A percentile compares a stretch with the other conserved stretches of the same genome.
These are phyloP conservation scores for Notocelia uddmanniana DNA, from an alignment of 2,888 invertebrate species.

Conservation along the genomic window DNA sequence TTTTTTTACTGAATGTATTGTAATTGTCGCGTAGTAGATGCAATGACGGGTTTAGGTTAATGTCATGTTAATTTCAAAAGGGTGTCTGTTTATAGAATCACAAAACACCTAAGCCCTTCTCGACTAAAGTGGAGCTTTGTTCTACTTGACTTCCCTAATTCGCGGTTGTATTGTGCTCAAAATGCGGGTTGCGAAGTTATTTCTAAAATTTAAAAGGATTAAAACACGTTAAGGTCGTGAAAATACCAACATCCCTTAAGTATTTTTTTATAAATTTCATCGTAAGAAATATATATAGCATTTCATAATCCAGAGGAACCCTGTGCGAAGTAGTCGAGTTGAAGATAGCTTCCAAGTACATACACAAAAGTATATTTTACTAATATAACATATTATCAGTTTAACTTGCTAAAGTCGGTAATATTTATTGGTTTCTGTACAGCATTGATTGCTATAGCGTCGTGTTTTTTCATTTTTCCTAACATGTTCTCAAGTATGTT, in stretches of 20 bases:
- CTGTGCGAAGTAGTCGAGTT: too few species aligned
- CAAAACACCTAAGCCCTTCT: background rate
- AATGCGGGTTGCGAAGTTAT: background rate
- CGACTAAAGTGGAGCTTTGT: background rate
- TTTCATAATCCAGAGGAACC: too few species aligned
- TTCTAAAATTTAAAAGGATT: background rate
- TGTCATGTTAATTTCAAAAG: constrained; percentile 12
- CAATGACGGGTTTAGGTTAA: constrained; percentile 1
- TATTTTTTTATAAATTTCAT: background rate
- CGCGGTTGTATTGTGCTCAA: background rate
- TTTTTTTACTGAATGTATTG: constrained; percentile 54
- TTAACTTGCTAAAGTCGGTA: background rate
- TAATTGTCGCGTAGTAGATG: constrained; percentile 45
- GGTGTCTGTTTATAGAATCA: constrained; percentile 1
- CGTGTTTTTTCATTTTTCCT: background rate
- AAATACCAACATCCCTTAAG: background rate
- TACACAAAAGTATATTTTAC: background rate
- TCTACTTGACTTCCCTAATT: constrained; percentile 19
- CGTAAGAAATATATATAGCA: too few species aligned
- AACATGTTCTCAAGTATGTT: too few species aligned
- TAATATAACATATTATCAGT: too few species aligned
- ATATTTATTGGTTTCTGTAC: background rate
- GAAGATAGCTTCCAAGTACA: too few species aligned
- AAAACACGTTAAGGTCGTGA: too few species aligned
- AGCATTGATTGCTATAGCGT: background rate